Conservation (phyloP, 2,797 vertebrate genomes). For the Tragopan temminckii region DNA sequence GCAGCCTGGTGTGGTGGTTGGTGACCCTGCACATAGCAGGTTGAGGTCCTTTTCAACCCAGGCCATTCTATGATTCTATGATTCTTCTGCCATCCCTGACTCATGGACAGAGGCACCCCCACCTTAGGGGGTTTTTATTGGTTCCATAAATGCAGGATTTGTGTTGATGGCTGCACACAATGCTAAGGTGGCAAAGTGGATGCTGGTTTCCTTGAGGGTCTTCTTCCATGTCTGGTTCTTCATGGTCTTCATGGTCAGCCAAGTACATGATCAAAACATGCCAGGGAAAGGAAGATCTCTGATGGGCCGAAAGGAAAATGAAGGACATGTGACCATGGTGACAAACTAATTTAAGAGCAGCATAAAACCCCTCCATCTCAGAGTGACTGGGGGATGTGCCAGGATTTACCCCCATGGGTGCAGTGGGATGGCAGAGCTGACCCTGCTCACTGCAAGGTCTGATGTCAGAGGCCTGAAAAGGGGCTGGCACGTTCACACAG, state of each 20-base stretch:
- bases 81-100: neutral
- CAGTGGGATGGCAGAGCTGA: neutral
- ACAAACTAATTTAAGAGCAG: neutral
- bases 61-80: too few relatives aligned
- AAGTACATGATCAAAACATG: neutral
- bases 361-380: neutral
- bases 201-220: neutral
- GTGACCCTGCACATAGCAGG: too few relatives aligned
- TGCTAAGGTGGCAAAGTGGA: neutral
- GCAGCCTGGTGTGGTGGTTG: too few relatives aligned
- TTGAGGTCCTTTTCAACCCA: too few relatives aligned
- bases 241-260: neutral
- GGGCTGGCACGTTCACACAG: neutral
- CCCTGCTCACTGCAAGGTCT: neutral
- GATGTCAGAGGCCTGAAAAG: neutral
- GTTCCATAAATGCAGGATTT: neutral
- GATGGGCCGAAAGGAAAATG: neutral
- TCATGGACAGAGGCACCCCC: neutral
- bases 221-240: neutral
- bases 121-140: neutral
- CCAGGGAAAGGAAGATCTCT: neutral
- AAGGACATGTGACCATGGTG: neutral
- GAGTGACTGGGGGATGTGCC: neutral
- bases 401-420: neutral
- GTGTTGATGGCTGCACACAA: accelerated